Evolutionary conservation across 2,113 vertebrate genomes (phyloP).

Genomic region (Callospermophilus lateralis): DNA sequence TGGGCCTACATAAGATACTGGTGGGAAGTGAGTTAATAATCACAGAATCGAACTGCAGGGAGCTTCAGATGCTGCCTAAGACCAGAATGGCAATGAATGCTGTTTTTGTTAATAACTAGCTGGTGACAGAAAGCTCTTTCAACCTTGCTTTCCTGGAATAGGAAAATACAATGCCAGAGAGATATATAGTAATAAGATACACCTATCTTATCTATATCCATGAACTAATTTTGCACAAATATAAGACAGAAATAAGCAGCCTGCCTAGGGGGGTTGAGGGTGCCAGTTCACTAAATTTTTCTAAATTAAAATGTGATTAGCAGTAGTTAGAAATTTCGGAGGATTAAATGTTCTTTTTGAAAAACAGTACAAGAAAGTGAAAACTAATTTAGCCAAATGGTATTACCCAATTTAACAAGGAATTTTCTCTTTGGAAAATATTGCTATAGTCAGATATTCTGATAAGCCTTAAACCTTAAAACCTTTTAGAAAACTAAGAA

Average conservation of each 20-base stretch:
- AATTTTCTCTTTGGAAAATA: constrained; percentile 51
- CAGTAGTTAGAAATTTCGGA: not conserved
- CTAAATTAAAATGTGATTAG: constrained; percentile 3
- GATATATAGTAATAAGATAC: constrained; percentile 15
- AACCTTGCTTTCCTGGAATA: constrained; percentile 51
- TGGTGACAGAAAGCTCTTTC: constrained; percentile 77
- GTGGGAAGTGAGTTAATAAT: constrained; percentile 77
- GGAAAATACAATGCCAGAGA: constrained; percentile 55
- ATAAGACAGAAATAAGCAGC: constrained; percentile 3
- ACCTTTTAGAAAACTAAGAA: constrained; percentile 6
- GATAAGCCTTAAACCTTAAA: not conserved
- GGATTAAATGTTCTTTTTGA: not conserved
- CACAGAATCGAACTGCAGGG: constrained; percentile 59
- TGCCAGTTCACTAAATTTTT: not conserved
- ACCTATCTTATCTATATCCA: constrained; percentile 47
- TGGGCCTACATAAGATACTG: constrained; percentile 75
- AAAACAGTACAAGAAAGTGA: not conserved
- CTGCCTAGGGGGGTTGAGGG: not conserved
- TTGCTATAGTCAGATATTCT: not conserved
- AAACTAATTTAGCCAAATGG: not conserved
- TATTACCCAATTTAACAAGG: constrained; percentile 6
- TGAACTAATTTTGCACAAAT: constrained; percentile 60
- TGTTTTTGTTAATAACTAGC: constrained; percentile 83
- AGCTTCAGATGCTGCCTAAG: constrained; percentile 54
- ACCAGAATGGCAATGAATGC: constrained; percentile 35